Evolutionary conservation across 2,797 vertebrate genomes (phyloP).

Genomic region (Odontamblyopus rebecca): DNA sequence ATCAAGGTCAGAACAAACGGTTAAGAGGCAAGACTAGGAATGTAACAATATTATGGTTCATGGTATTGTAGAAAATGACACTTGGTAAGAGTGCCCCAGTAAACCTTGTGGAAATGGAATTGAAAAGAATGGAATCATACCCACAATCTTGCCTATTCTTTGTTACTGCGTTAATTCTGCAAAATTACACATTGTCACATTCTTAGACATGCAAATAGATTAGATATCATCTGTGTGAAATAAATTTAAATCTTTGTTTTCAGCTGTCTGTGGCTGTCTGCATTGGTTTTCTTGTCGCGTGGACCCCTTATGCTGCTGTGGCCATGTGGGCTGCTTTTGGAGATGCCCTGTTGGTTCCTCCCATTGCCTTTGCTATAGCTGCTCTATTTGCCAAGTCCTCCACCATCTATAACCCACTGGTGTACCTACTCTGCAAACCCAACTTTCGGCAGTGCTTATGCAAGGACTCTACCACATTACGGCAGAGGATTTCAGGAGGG

Average conservation of each 20-base stretch:
- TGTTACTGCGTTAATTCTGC: background rate
- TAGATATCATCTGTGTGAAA: background rate
- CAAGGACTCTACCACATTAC: slow-evolving; percentile 69
- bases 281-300: slow-evolving; percentile 83
- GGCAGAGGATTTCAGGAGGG: slow-evolving; percentile 71
- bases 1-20: slow-evolving; percentile 77
- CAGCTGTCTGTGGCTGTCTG: slow-evolving; percentile 86
- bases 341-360: slow-evolving; percentile 71
- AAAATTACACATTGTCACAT: background rate
- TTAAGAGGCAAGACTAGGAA: background rate
- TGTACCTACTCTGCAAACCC: slow-evolving; percentile 85
- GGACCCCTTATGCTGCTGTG: slow-evolving; percentile 82
- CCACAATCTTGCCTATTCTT: too few relatives aligned
- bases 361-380: slow-evolving; percentile 78
- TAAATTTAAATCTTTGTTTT: slow-evolving; percentile 41
- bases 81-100: too few relatives aligned
- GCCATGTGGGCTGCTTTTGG: slow-evolving; percentile 83
- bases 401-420: slow-evolving; percentile 84
- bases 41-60: background rate
- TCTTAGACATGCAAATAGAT: background rate
- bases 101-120: background rate
- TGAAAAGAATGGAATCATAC: too few relatives aligned
- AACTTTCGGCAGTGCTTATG: slow-evolving; percentile 83
- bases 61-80: too few relatives aligned
- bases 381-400: slow-evolving; percentile 86